phyloP scores from a whole-genome alignment of 2,113 vertebrate genomes.

The Egretta garzetta region DNA sequence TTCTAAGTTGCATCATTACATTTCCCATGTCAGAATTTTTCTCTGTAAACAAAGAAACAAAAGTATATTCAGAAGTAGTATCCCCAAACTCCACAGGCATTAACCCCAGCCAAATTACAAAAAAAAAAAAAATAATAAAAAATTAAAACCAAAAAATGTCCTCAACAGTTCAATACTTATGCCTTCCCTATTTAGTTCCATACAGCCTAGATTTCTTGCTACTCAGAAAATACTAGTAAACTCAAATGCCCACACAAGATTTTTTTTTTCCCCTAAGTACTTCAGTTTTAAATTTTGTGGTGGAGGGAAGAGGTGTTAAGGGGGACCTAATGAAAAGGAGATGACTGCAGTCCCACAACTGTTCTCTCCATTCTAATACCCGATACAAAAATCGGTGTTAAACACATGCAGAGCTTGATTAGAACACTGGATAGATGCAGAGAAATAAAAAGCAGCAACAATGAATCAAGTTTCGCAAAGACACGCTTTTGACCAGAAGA shows the following conservation, averaged over 20 bases:
- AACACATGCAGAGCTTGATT: not conserved
- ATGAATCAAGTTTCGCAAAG: not conserved
- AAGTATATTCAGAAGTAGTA: not conserved
- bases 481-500: not conserved
- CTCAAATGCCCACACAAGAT: not conserved
- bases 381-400: not conserved
- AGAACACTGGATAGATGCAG: not conserved
- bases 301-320: not conserved
- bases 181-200: not conserved
- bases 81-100: not conserved
- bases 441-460: conserved; percentile 19
- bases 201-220: not conserved
- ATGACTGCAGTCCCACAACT: not conserved
- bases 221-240: not conserved
- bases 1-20: conserved; percentile 96
- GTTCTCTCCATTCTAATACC: not conserved
- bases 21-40: conserved; percentile 87
- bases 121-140: not conserved
- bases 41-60: conserved; percentile 73
- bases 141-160: not conserved
- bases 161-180: not conserved
- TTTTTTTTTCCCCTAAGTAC: not conserved
- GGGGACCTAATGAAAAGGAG: not conserved
- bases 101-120: not conserved
- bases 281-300: not conserved